Evolutionary conservation across 2,888 invertebrate genomes (phyloP).

Genomic region (Caradrina clavipalpis): DNA sequence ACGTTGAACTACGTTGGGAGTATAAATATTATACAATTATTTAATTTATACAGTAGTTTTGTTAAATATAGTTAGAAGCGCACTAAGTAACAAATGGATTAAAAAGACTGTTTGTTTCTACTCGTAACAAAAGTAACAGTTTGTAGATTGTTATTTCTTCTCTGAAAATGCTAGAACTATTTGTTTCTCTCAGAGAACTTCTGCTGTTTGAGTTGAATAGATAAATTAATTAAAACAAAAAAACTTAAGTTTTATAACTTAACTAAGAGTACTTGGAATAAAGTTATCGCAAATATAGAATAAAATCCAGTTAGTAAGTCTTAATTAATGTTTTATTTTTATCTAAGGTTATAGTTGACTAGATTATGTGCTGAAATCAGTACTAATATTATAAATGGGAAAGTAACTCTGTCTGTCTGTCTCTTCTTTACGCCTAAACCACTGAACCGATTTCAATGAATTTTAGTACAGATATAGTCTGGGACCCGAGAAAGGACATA

Average conservation of each 20-base stretch:
- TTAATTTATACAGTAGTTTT: too few relatives aligned
- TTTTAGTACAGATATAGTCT: too few relatives aligned
- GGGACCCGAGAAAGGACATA: too few relatives aligned
- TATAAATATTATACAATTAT: too few relatives aligned
- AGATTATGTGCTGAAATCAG: background rate
- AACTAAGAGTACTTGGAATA: conserved; percentile 4
- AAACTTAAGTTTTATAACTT: conserved; percentile 20
- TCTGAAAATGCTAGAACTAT: conserved; percentile 17
- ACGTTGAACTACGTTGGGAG: too few relatives aligned
- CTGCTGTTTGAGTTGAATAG: conserved; percentile 22
- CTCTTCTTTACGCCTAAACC: too few relatives aligned
- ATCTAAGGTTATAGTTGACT: conserved; percentile 1
- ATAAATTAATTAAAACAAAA: conserved; percentile 31
- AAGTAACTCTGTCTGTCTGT: too few relatives aligned
- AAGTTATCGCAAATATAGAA: conserved; percentile 4
- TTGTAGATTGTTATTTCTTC: conserved; percentile 36
- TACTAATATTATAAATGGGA: too few relatives aligned
- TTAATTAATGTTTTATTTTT: background rate
- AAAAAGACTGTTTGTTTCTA: conserved; percentile 3
- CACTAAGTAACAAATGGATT: conserved; percentile 6
- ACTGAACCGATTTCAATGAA: too few relatives aligned
- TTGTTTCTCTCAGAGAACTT: conserved; percentile 33
- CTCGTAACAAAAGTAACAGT: conserved; percentile 17
- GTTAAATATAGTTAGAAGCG: too few relatives aligned
- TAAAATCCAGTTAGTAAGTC: conserved; percentile 5